Evolutionary conservation across 2,797 vertebrate species (phyloP).

Genomic region (Gallirallus australis): DNA sequence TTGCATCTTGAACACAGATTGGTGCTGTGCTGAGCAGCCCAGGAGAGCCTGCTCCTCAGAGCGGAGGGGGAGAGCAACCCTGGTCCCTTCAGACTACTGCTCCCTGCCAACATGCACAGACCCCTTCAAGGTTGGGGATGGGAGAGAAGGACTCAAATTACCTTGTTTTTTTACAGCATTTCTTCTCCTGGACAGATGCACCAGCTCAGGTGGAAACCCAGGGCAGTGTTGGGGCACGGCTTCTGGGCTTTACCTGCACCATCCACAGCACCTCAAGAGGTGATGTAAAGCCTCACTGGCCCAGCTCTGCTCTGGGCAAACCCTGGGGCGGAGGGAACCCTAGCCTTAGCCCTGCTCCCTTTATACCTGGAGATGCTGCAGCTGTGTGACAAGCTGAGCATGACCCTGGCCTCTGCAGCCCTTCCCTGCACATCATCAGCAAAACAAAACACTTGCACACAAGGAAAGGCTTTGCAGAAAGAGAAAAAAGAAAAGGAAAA

Average conservation of each 20-base stretch:
- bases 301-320: background rate
- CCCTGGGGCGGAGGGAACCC: background rate
- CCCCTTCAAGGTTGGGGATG: background rate
- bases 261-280: rapidly evolving
- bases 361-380: background rate
- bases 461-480: background rate
- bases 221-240: rapidly evolving
- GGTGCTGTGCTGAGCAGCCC: background rate
- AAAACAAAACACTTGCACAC: background rate
- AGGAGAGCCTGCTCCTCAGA: background rate
- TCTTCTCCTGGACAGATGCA: background rate
- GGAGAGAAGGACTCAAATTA: background rate
- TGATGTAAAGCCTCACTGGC: rapidly evolving
- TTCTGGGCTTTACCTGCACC: background rate
- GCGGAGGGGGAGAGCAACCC: background rate
- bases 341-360: background rate
- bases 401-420: too few species aligned
- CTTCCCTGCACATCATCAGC: too few species aligned
- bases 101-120: background rate
- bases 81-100: background rate
- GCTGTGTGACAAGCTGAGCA: background rate
- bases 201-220: rapidly evolving
- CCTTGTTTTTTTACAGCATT: background rate
- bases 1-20: background rate
- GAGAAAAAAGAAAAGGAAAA: background rate